Evolutionary conservation across 2,888 invertebrate species (phyloP).

Genomic region (Drosophila tripunctata): DNA sequence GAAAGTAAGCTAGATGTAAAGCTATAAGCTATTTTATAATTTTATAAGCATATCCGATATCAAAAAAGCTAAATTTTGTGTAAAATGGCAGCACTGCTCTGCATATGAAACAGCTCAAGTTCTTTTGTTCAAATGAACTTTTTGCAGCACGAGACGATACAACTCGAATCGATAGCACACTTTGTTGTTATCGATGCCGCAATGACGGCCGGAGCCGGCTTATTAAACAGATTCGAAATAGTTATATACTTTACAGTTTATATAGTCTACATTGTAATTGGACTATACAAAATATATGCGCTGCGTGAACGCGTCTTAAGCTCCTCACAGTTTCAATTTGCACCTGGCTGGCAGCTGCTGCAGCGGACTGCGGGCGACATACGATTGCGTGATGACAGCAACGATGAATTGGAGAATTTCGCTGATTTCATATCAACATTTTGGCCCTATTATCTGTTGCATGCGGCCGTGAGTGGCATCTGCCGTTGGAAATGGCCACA

Average conservation of each 20-base stretch:
- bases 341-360: conserved; percentile 76
- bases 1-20: too few species aligned
- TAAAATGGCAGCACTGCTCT: too few species aligned
- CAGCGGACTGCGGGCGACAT: conserved; percentile 55
- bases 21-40: too few species aligned
- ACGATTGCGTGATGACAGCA: conserved; percentile 79
- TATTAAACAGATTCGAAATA: conserved; percentile 71
- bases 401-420: conserved; percentile 82
- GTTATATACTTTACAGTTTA: conserved; percentile 80
- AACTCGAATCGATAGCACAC: too few species aligned
- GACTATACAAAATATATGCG: conserved; percentile 70
- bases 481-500: conserved; percentile 50
- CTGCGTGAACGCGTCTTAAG: conserved; percentile 69
- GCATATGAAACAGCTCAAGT: too few species aligned
- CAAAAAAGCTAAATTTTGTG: too few species aligned
- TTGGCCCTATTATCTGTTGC: conserved; percentile 81
- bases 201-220: conserved; percentile 49
- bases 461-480: conserved; percentile 64
- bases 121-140: too few species aligned
- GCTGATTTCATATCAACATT: conserved; percentile 72
- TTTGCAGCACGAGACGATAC: too few species aligned
- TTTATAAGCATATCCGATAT: too few species aligned
- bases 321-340: conserved; percentile 68
- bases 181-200: conserved; percentile 30
- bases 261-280: conserved; percentile 79